Percentiles rank a stretch among this genome's conserved stretches.
Evolutionary conservation across 1,140 invertebrate species (phyloP).

Genomic region (Aphaenogaster rudis): DNA sequence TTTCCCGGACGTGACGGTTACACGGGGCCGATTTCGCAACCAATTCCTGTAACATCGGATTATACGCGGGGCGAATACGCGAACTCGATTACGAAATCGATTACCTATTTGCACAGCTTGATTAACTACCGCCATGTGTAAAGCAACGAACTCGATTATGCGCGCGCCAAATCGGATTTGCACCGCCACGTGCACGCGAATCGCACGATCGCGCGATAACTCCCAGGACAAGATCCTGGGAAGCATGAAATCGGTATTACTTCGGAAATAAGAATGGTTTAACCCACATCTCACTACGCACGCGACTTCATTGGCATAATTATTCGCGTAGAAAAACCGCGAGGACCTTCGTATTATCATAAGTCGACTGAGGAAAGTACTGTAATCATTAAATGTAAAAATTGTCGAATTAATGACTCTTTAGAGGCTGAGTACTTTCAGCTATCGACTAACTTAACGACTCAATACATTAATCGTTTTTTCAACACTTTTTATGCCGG

Average conservation of each 20-base stretch:
- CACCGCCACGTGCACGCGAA: slow-evolving; percentile 41
- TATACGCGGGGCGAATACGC: slow-evolving; percentile 45
- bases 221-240: slow-evolving; percentile 7
- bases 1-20: slow-evolving; percentile 39
- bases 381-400: slow-evolving; percentile 1
- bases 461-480: neutral
- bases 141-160: slow-evolving; percentile 51
- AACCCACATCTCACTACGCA: neutral
- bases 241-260: neutral
- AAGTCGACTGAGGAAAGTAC: neutral
- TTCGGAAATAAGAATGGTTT: neutral
- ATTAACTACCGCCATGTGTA: slow-evolving; percentile 55
- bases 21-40: slow-evolving; percentile 46
- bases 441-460: neutral
- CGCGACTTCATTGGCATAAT: slow-evolving; percentile 1
- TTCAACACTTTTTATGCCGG: too few relatives aligned
- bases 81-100: slow-evolving; percentile 56
- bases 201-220: slow-evolving; percentile 37
- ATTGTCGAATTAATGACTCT: neutral
- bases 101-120: slow-evolving; percentile 58
- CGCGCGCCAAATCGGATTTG: slow-evolving; percentile 51
- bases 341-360: neutral
- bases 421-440: neutral
- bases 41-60: slow-evolving; percentile 54
- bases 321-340: neutral